Conservation (phyloP, 2,888 invertebrate species). For the Drosophila quinaria region DNA sequence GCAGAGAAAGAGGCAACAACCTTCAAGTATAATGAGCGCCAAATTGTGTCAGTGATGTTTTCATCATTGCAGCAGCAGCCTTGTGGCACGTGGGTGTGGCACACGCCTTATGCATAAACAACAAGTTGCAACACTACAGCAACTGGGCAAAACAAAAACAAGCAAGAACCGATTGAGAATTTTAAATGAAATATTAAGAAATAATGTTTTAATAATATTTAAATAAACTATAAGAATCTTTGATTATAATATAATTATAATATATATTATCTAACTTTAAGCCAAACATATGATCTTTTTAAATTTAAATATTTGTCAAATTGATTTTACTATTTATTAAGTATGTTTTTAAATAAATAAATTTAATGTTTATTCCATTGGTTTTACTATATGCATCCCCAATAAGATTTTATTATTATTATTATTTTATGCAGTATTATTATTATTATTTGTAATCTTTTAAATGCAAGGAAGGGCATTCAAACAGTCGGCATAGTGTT, state of each 20-base stretch:
- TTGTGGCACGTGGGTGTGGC: conserved; percentile 20
- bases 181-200: neutral
- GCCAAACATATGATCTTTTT: too few species aligned
- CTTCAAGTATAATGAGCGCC: conserved; percentile 71
- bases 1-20: conserved; percentile 45
- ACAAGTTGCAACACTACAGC: conserved; percentile 47
- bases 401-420: too few species aligned
- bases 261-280: too few species aligned
- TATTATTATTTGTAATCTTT: too few species aligned
- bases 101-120: conserved; percentile 68
- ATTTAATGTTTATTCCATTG: too few species aligned
- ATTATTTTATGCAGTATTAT: too few species aligned
- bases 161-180: neutral
- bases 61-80: conserved; percentile 28
- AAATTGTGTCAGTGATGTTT: conserved; percentile 70
- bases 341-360: too few species aligned
- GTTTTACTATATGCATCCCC: too few species aligned
- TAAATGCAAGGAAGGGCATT: conserved; percentile 1
- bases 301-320: too few species aligned
- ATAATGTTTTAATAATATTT: neutral
- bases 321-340: too few species aligned
- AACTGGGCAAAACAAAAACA: neutral
- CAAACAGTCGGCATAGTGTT: neutral
- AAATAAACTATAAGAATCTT: neutral
- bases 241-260: too few species aligned